Conservation (phyloP, 2,113 vertebrate genomes). For the Fregata magnificens region DNA sequence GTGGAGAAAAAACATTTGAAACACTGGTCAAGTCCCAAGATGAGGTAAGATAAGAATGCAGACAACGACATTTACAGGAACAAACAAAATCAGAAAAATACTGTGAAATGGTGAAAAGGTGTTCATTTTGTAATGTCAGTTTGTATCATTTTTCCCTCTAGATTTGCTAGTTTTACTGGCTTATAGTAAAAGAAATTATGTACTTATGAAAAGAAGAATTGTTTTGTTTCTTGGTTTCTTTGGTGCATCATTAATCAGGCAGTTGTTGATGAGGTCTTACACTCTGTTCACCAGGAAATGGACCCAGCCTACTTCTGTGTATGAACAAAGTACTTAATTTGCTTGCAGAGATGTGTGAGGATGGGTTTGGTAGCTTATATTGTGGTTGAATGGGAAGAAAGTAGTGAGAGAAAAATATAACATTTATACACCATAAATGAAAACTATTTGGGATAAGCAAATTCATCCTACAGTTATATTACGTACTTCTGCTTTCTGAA, state of each 20-base stretch:
- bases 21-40: constrained; percentile 97
- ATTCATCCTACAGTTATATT: background rate
- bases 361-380: background rate
- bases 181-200: background rate
- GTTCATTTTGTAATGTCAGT: background rate
- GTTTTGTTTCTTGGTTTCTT: constrained; percentile 20
- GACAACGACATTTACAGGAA: background rate
- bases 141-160: background rate
- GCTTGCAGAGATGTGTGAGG: background rate
- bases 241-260: constrained; percentile 19
- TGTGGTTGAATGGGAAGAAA: constrained; percentile 6
- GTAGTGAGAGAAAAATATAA: background rate
- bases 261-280: constrained; percentile 41
- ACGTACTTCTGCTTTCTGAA: background rate
- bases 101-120: background rate
- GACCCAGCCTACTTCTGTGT: constrained; percentile 4
- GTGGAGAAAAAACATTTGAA: constrained; percentile 89
- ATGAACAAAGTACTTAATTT: constrained; percentile 17
- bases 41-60: constrained; percentile 82
- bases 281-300: constrained; percentile 9
- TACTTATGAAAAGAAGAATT: background rate
- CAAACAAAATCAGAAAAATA: background rate
- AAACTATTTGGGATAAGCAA: background rate
- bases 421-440: background rate
- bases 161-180: background rate